A percentile compares a stretch with the other conserved stretches of the same genome.
Conservation (phyloP, 2,797 vertebrate species). For the Epinephelus malabaricus region DNA sequence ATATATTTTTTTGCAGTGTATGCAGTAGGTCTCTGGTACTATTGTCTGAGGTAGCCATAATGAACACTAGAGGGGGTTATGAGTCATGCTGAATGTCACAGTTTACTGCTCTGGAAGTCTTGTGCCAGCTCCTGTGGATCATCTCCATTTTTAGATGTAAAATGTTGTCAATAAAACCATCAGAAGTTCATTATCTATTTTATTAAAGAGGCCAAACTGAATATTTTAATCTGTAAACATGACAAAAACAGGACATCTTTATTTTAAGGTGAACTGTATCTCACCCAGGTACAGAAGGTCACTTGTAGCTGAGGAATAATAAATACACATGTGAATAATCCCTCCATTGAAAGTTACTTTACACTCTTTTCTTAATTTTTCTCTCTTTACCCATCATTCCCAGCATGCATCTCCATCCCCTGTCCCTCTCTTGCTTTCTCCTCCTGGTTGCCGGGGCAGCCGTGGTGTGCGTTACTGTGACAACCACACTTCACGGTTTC, state of each 20-base stretch:
- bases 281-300: background rate
- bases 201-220: background rate
- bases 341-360: background rate
- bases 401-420: slow-evolving; percentile 68
- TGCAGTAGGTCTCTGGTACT: no score
- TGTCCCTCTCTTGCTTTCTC: slow-evolving; percentile 48
- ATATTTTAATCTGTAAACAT: background rate
- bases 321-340: background rate
- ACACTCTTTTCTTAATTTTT: background rate
- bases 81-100: slow-evolving; percentile 17
- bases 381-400: background rate
- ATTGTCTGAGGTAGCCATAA: slow-evolving; percentile 19
- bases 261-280: background rate
- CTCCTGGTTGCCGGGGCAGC: slow-evolving; percentile 68
- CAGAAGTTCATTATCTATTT: background rate
- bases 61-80: slow-evolving; percentile 55
- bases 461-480: slow-evolving; percentile 53
- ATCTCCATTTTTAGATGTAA: background rate
- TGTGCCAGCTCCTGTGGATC: background rate
- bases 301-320: background rate
- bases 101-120: background rate
- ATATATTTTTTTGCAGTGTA: background rate
- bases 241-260: background rate
- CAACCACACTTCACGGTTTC: slow-evolving; percentile 76
- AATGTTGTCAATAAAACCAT: background rate